Conservation (phyloP, 2,113 vertebrate genomes). For the Pterocles burchelli region DNA sequence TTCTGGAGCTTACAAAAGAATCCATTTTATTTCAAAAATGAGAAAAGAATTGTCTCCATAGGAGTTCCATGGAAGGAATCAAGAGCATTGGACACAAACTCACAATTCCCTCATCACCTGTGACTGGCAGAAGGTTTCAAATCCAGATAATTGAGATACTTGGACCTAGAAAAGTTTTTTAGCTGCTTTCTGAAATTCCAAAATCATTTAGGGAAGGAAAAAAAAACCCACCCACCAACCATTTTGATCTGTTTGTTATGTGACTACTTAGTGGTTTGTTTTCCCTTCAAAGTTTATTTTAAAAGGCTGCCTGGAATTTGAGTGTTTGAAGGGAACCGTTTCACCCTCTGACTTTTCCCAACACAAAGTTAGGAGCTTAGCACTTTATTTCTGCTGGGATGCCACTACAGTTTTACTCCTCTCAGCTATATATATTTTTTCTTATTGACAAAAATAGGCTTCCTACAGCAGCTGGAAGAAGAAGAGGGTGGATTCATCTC, state of each 20-base stretch:
- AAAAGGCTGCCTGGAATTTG: background rate
- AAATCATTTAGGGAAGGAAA: background rate
- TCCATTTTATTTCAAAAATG: background rate
- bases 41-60: background rate
- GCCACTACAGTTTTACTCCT: background rate
- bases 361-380: background rate
- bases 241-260: background rate
- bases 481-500: background rate
- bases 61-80: background rate
- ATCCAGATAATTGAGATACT: background rate
- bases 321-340: background rate
- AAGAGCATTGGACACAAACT: fast-evolving
- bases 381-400: background rate
- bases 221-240: background rate
- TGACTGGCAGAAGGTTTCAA: background rate
- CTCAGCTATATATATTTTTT: background rate
- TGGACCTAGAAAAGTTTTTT: background rate
- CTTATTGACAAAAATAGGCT: slow-evolving; percentile 9
- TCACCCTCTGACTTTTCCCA: background rate
- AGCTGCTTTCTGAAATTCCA: background rate
- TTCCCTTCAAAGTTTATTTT: background rate
- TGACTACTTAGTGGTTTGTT: background rate
- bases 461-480: background rate
- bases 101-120: background rate
- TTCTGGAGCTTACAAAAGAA: background rate